Base-by-base conservation (phyloP, 1,140 invertebrate genomes). In the Teleopsis dalmanni region DNA sequence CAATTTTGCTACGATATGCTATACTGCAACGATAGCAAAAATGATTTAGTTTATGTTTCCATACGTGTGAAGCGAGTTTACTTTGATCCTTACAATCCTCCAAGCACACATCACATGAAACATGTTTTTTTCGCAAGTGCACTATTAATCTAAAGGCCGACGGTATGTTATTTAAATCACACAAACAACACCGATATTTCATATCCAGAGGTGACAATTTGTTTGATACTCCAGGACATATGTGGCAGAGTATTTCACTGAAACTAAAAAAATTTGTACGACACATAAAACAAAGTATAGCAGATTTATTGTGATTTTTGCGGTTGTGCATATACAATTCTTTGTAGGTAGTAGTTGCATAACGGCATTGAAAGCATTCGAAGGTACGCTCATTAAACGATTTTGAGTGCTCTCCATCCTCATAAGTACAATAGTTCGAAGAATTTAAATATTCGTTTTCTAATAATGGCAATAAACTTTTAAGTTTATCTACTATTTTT, bases 11-110 rank as follows among this genome's bases (percentile, higher is more conserved):
- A 43, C 85, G 77, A 65, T 91, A 91, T 4, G 87, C 81, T 53
- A 91, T 87, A 21, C 83, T 84, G 70, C 88, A 91, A 31, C 85
- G 79, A 67, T 89, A 90, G 64, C 88, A 91, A 16, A 88, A 68
- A 71, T 91, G 87, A 70, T 88, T 78, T 23, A 91, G 67, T 68
- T 90, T 91, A 63, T 91, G 88, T 65, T 91, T 91, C 85, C 85
- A 88, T 27, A 91, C 85, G 62, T 91, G 88, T 52, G 84, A 85
- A 7, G 87, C 88, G 1, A 91, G 70, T 56, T 82, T 66, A 8
- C 63, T 54, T 59, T 90, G 87, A 67, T 81, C 84, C 41, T 81
- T 78, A 49, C 85, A 86, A 41, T 79, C 78, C 66, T 90, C 87
- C 48, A 91, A 72, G 66, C 88, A 91, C 5, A 90, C 83, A 72